phyloP scores from a whole-genome alignment of 1,140 invertebrate species.

The Eubasilissa regina region DNA sequence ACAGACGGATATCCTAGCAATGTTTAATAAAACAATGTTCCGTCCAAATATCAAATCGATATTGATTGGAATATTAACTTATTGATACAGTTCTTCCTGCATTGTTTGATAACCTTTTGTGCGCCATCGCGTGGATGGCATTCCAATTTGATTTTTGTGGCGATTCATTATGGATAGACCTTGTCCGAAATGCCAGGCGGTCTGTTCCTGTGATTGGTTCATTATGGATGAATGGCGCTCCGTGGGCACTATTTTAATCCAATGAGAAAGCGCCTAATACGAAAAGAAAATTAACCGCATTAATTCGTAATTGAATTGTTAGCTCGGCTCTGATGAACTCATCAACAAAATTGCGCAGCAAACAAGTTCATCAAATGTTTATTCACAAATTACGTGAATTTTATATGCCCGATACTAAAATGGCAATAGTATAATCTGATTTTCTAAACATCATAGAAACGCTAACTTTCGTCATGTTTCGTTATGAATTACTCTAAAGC shows the following conservation, averaged over 20 bases:
- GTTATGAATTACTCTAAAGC: too few species aligned
- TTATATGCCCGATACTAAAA: too few species aligned
- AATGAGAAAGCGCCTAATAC: conserved; percentile 21
- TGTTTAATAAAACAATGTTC: too few species aligned
- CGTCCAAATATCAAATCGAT: too few species aligned
- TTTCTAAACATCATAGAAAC: too few species aligned
- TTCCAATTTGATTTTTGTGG: conserved; percentile 20
- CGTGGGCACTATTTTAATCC: conserved; percentile 25
- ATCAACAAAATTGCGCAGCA: conserved; percentile 18
- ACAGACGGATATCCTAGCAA: too few species aligned
- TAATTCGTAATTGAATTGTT: conserved; percentile 28
- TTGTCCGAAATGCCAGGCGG: conserved; percentile 2
- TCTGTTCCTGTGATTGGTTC: conserved; percentile 5
- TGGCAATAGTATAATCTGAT: too few species aligned
- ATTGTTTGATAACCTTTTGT: conserved; percentile 1
- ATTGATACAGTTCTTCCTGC: not conserved
- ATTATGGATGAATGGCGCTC: conserved; percentile 14
- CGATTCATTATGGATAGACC: conserved; percentile 1
- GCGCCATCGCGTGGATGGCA: conserved; percentile 13
- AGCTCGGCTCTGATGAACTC: not conserved
- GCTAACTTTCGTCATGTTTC: too few species aligned
- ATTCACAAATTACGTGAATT: not conserved
- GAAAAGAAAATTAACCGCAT: conserved; percentile 27
- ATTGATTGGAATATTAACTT: not conserved
- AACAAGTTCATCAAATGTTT: conserved; percentile 11